Percentiles rank a stretch among this genome's conserved stretches.
These are phyloP conservation scores for Crotophaga sulcirostris DNA, from an alignment of 2,113 vertebrate species.

Conservation along the genomic window DNA sequence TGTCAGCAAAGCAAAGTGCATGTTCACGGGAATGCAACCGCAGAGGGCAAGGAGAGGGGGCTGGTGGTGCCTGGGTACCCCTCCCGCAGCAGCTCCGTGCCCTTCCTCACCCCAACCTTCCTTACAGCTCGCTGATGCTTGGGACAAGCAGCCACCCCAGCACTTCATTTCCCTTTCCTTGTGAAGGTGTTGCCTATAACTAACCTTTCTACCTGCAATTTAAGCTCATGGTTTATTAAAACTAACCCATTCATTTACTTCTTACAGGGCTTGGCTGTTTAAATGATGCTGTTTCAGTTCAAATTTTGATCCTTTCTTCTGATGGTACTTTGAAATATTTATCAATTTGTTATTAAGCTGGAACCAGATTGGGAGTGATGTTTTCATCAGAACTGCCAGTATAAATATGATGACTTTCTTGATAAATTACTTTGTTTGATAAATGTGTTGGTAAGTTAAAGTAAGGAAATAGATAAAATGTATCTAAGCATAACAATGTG, in stretches of 20 bases:
- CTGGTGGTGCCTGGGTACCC: background rate
- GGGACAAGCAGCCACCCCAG: background rate
- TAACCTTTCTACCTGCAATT: background rate
- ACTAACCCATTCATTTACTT: background rate
- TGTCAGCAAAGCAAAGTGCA: constrained; percentile 64
- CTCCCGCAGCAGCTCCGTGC: background rate
- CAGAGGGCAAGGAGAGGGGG: background rate
- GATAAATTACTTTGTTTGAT: background rate
- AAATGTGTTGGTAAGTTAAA: background rate
- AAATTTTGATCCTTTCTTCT: background rate
- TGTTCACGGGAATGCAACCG: background rate
- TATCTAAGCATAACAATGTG: background rate
- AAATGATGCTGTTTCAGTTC: background rate
- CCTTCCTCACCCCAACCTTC: background rate
- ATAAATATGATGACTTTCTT: background rate
- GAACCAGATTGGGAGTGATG: constrained; percentile 26
- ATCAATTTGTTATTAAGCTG: background rate
- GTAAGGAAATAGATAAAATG: background rate
- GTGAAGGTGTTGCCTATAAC: background rate
- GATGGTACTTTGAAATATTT: background rate
- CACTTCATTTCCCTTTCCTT: background rate
- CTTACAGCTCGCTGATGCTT: background rate
- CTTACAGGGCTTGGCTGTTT: background rate
- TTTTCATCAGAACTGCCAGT: background rate
- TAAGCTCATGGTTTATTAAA: background rate